Base-by-base conservation (phyloP, 2,888 invertebrate genomes). In the Fragum sueziense region DNA sequence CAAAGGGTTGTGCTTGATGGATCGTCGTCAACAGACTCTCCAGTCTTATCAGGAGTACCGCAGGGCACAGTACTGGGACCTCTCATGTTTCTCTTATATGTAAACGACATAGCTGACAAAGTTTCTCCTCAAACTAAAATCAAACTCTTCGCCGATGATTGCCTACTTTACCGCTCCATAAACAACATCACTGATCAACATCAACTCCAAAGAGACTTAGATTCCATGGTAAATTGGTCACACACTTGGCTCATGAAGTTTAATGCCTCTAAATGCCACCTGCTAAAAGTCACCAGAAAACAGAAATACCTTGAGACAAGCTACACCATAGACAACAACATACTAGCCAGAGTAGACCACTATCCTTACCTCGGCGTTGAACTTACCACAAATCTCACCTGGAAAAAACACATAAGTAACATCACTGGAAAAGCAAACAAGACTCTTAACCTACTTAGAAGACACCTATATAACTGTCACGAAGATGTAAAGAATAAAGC, bases 1-100 rank as follows among this genome's bases (percentile, higher is more conserved):
- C 70, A 75, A 29, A 61, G 61, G 33, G 75, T 75, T 34, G 62
- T 75, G n/a, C 70, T 75, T 34, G 75, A 62, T 52, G 75, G 75
- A 25, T 70, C 70, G 25, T 27, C 69, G 7, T 69, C 74, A 6
- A 33, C 69, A 27, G 70, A 75, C 62, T 47, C 70, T 11, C 61
- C 41, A 52, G 71, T 76, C 0, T n/a, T 54, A 34, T 65, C 37
- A 11, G 76, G 76, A 1, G 76, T 70, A n/a, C 70, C 70, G 20
- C 76, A 76, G 41, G 70, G 76, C 1, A 69, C 70, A 33, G 68
- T 76, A n/a, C 68, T 76, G 27, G 70, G 74, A 67, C 65, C 47
- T 47, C 47, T 47, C 47, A 47, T 47, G 47, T 47, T 47, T 47
- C 17, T 47, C 4, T 14, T 47, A 14, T 47, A 47, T 47, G 47